Evolutionary conservation across 2,797 vertebrate species (phyloP).

Genomic region (Rousettus madagascariensis): DNA sequence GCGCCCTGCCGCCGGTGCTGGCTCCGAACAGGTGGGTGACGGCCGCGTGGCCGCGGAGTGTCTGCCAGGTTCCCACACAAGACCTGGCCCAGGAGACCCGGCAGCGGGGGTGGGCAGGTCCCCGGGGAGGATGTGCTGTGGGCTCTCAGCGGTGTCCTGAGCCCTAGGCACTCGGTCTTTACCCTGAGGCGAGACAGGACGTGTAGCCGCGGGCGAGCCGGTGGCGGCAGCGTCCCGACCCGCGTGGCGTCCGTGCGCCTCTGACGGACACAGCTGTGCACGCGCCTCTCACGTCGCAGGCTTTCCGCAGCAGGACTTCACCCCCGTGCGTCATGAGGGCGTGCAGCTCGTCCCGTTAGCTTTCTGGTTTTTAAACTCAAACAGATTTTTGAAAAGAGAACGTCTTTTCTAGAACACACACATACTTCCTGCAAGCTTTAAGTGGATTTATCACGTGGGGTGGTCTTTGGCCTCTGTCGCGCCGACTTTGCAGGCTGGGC

Average conservation of each 20-base stretch:
- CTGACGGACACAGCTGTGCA: no score
- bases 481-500: not conserved
- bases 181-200: no score
- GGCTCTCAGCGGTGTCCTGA: accelerated
- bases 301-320: not conserved
- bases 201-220: accelerated
- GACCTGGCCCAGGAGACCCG: not conserved
- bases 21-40: constrained; percentile 85
- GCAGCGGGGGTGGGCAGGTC: not conserved
- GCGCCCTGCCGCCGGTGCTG: constrained; percentile 82
- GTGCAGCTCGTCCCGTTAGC: not conserved
- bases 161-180: not conserved
- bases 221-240: accelerated
- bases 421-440: not conserved
- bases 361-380: not conserved
- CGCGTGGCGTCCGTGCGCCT: no score
- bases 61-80: not conserved
- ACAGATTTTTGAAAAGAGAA: not conserved
- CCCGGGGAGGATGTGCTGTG: not conserved
- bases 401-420: not conserved
- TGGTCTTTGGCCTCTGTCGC: not conserved
- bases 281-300: not conserved
- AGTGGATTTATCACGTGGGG: not conserved
- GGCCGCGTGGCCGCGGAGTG: accelerated
- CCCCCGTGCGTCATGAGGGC: not conserved